These are phyloP conservation scores for Protomyctophum bolini DNA, from an alignment of 2,113 vertebrate species.

Conservation along the genomic window DNA sequence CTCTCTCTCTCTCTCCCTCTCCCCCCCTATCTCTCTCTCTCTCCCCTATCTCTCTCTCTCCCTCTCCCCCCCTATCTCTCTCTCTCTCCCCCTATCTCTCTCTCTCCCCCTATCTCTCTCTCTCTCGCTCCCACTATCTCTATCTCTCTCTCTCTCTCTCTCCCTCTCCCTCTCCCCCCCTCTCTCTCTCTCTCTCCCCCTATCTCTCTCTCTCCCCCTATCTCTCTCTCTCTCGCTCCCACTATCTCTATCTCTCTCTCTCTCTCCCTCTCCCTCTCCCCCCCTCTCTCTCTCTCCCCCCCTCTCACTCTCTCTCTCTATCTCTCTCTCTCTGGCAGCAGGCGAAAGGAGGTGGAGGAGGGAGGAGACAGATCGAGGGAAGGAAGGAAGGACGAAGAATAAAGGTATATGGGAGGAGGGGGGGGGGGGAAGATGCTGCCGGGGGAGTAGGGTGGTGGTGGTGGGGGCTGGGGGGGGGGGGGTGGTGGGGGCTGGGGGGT, in stretches of 20 bases:
- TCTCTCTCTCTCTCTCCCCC: too few species aligned
- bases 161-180: slow-evolving; percentile 18
- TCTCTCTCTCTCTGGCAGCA: slow-evolving; percentile 48
- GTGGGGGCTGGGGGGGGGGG: neutral
- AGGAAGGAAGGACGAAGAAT: neutral
- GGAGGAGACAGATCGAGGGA: too few species aligned
- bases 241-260: too few species aligned
- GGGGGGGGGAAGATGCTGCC: too few species aligned
- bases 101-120: too few species aligned
- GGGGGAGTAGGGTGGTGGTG: neutral
- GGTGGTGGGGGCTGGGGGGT: neutral
- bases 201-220: slow-evolving; percentile 1
- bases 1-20: slow-evolving; percentile 1
- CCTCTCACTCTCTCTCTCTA: slow-evolving; percentile 67
- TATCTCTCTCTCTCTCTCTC: neutral
- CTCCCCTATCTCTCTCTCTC: slow-evolving; percentile 13
- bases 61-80: slow-evolving; percentile 26
- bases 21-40: neutral
- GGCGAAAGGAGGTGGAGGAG: slow-evolving; percentile 24
- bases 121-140: too few species aligned
- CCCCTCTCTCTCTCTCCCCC: slow-evolving; percentile 28
- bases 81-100: too few species aligned
- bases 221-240: too few species aligned
- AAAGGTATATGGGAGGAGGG: neutral
- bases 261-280: slow-evolving; percentile 19